phyloP scores from a whole-genome alignment of 2,888 invertebrate genomes.

The Omphaloscelis lunosa region DNA sequence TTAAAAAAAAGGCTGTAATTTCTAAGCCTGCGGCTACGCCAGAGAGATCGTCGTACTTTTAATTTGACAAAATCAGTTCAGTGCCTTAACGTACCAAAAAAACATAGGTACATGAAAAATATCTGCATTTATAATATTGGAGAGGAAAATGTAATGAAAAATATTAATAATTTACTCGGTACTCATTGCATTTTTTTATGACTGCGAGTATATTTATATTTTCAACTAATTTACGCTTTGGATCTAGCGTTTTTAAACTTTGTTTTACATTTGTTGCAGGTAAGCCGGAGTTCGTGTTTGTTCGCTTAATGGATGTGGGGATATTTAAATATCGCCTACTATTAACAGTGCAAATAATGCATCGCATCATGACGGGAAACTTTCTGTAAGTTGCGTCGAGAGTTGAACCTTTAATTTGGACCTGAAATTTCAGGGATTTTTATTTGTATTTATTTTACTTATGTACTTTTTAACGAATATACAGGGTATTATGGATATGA shows the following conservation, averaged over 20 bases:
- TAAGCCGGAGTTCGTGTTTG: constrained; percentile 64
- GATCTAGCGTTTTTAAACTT: constrained; percentile 56
- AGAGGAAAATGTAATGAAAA: not conserved
- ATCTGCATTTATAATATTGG: not conserved
- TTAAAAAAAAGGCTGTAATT: too few species aligned
- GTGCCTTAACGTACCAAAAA: not conserved
- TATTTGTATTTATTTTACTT: constrained; percentile 9
- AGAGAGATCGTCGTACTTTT: not conserved
- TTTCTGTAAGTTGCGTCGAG: constrained; percentile 31
- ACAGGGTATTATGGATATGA: not conserved
- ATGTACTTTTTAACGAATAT: not conserved
- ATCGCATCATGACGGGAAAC: constrained; percentile 26
- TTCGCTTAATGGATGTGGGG: constrained; percentile 57
- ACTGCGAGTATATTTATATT: constrained; percentile 1
- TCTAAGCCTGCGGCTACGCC: not conserved
- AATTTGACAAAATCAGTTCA: not conserved
- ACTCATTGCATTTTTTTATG: constrained; percentile 15
- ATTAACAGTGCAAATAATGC: constrained; percentile 55
- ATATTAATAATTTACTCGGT: too few species aligned
- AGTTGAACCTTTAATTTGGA: constrained; percentile 27
- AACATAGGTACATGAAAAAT: not conserved
- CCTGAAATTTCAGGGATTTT: constrained; percentile 1
- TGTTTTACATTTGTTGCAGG: constrained; percentile 71
- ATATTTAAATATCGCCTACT: constrained; percentile 54
- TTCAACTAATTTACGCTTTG: constrained; percentile 29